A percentile compares a stretch with the other conserved stretches of the same genome.
Conservation (phyloP, 2,113 vertebrate genomes). For the Antechinus flavipes region DNA sequence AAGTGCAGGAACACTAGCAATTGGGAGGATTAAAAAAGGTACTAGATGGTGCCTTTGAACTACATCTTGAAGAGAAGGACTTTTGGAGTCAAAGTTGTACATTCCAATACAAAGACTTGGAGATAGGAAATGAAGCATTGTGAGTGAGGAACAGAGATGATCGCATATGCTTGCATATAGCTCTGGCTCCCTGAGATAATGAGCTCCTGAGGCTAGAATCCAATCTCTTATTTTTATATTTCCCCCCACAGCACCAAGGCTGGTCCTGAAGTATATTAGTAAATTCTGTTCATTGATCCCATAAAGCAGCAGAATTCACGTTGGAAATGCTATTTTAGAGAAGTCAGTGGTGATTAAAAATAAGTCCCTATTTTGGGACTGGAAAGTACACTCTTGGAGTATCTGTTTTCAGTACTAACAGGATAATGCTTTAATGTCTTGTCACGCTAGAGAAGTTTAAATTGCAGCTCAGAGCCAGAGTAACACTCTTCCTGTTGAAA, state of each 20-base stretch:
- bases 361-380: background rate
- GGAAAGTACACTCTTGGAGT: background rate
- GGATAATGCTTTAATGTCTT: background rate
- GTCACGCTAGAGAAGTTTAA: background rate
- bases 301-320: background rate
- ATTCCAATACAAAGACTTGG: background rate
- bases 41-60: background rate
- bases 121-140: background rate
- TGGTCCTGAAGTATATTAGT: background rate
- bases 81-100: background rate
- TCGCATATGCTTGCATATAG: background rate
- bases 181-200: background rate
- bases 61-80: background rate
- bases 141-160: background rate
- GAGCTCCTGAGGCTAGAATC: background rate
- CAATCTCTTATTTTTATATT: background rate
- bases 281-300: background rate
- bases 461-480: background rate
- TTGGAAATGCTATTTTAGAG: background rate
- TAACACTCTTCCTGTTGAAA: background rate
- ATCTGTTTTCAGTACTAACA: slow-evolving; percentile 2
- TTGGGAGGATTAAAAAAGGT: background rate
- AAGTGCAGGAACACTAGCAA: background rate
- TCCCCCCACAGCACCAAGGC: background rate
- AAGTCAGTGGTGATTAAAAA: slow-evolving; percentile 3